Percentiles rank a stretch among this genome's conserved stretches.
phyloP scores from a whole-genome alignment of 2,113 vertebrate genomes.

The Fulica atra region DNA sequence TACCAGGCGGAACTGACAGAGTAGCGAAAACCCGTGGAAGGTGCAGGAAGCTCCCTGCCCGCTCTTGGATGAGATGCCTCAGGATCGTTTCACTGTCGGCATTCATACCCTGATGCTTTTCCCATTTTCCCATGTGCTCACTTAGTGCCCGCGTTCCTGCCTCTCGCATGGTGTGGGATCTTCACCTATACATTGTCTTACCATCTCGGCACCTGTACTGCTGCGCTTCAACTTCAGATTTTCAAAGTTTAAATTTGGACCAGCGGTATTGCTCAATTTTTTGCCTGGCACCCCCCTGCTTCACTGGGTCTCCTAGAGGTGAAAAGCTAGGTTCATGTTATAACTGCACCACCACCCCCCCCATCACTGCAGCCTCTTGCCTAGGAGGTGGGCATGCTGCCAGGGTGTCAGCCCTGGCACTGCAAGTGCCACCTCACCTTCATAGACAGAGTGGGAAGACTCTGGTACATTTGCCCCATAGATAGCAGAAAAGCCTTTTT shows the following conservation, averaged over 20 bases:
- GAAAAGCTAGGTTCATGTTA: not conserved
- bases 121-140: accelerated
- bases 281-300: not conserved
- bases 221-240: not conserved
- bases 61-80: not conserved
- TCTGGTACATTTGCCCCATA: not conserved
- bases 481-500: not conserved
- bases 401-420: not conserved
- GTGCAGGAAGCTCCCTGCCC: not conserved
- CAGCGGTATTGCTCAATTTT: not conserved
- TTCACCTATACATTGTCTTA: accelerated
- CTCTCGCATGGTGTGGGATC: not conserved
- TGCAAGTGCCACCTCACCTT: not conserved
- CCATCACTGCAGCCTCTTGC: not conserved
- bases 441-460: accelerated
- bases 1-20: not conserved
- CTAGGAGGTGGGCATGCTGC: accelerated
- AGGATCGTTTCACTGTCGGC: not conserved
- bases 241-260: not conserved
- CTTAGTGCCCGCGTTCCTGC: not conserved
- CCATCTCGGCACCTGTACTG: too few relatives aligned
- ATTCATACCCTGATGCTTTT: not conserved
- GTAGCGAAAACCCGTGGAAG: accelerated
- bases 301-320: not conserved
- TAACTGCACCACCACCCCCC: not conserved